Percentiles rank a stretch among this genome's conserved stretches.
Conservation (phyloP, 2,797 vertebrate species). For the Notolepis coatsorum region DNA sequence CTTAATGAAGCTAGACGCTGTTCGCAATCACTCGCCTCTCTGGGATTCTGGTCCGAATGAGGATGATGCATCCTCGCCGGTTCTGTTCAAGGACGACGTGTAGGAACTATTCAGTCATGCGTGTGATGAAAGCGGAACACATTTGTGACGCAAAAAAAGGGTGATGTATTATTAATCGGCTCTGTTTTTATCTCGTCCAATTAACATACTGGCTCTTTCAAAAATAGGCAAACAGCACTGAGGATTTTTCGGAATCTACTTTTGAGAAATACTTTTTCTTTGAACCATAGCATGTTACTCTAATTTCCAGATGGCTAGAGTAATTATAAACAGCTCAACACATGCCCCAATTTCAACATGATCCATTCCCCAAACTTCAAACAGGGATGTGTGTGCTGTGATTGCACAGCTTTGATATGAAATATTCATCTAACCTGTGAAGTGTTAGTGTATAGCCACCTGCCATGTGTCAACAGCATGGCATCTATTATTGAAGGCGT, state of each 20-base stretch:
- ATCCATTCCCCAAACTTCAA: constrained; percentile 79
- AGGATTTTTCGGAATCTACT: constrained; percentile 44
- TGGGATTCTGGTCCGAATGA: constrained; percentile 61
- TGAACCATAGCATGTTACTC: constrained; percentile 59
- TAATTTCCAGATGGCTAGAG: constrained; percentile 74
- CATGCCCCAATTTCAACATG: constrained; percentile 72
- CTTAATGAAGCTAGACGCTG: constrained; percentile 65
- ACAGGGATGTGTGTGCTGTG: constrained; percentile 69
- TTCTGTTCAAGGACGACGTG: constrained; percentile 41
- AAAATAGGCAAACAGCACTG: background rate
- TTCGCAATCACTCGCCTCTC: constrained; percentile 55
- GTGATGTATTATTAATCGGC: constrained; percentile 39
- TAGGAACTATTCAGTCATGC: background rate
- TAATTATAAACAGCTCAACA: constrained; percentile 75
- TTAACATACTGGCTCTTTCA: constrained; percentile 21
- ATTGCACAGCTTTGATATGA: constrained; percentile 83
- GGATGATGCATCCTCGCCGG: constrained; percentile 57
- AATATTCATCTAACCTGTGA: constrained; percentile 84
- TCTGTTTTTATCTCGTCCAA: constrained; percentile 40
- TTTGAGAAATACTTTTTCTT: constrained; percentile 48
- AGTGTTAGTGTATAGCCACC: constrained; percentile 83
- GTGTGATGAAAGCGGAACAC: constrained; percentile 12
- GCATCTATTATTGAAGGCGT: constrained; percentile 81
- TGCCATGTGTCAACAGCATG: constrained; percentile 78
- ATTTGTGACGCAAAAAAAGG: constrained; percentile 35